phyloP scores from a whole-genome alignment of 2,113 vertebrate species.

The Struthio camelus region DNA sequence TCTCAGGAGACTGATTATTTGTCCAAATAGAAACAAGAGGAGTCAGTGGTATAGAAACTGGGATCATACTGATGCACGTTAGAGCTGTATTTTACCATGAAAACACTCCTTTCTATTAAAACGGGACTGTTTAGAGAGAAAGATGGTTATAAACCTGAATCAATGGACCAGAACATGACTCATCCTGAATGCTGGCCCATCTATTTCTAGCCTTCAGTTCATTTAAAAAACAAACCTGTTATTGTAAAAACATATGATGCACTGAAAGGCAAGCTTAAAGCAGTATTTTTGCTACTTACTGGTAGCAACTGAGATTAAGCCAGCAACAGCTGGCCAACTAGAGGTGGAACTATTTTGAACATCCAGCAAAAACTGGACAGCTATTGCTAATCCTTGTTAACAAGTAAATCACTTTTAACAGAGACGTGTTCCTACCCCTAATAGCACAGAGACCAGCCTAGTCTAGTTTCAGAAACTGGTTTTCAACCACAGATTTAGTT shows the following conservation, averaged over 20 bases:
- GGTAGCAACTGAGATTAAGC: neutral
- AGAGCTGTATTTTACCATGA: neutral
- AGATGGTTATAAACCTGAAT: neutral
- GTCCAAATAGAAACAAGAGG: neutral
- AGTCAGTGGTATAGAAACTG: neutral
- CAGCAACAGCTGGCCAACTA: neutral
- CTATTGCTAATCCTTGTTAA: conserved; percentile 3
- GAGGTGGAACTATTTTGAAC: neutral
- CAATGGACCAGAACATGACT: neutral
- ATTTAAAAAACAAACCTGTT: neutral
- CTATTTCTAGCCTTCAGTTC: neutral
- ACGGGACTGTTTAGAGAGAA: neutral
- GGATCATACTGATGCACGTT: neutral
- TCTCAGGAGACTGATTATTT: neutral
- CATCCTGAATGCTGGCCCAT: neutral
- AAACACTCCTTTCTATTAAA: neutral
- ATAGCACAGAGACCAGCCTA: neutral
- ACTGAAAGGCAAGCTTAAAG: conserved; percentile 14
- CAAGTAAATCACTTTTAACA: neutral
- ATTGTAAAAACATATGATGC: neutral
- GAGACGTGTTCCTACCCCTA: neutral
- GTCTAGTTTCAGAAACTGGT: neutral
- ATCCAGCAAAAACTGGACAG: neutral
- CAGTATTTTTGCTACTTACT: neutral
- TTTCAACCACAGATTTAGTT: neutral